phyloP scores from a whole-genome alignment of 2,888 invertebrate species.

The Ceraclea dissimilis region DNA sequence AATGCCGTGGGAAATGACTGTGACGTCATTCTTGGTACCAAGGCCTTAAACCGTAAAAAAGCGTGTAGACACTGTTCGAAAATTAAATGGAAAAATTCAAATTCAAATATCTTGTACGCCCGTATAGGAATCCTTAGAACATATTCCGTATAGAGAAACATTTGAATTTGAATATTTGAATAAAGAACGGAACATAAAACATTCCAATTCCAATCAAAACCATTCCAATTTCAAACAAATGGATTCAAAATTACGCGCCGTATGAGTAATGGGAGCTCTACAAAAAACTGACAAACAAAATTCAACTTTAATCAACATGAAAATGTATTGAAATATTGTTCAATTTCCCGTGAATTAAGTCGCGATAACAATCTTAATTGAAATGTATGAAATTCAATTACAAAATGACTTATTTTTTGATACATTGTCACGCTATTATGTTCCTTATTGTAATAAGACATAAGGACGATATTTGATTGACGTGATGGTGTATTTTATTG shows the following conservation, averaged over 20 bases:
- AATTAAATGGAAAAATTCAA: too few species aligned
- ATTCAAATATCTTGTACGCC: too few species aligned
- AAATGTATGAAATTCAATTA: not conserved
- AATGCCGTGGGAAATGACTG: too few species aligned
- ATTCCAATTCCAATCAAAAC: not conserved
- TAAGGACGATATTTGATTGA: not conserved
- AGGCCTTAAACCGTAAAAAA: too few species aligned
- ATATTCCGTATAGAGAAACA: too few species aligned
- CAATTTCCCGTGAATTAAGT: not conserved
- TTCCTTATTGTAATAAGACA: not conserved
- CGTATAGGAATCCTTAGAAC: too few species aligned
- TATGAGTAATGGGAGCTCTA: not conserved
- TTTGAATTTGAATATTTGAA: not conserved
- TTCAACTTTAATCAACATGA: not conserved
- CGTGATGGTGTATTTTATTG: not conserved
- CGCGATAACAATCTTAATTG: conserved; percentile 1
- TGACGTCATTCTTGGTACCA: too few species aligned
- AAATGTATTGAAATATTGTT: not conserved
- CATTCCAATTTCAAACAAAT: not conserved
- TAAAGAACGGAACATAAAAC: not conserved
- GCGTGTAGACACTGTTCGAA: too few species aligned
- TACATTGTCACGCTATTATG: not conserved
- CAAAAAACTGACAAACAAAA: not conserved
- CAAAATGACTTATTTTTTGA: not conserved
- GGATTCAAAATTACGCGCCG: not conserved